These are phyloP conservation scores for Archocentrus centrarchus DNA, from an alignment of 2,113 vertebrate species.

Conservation along the genomic window DNA sequence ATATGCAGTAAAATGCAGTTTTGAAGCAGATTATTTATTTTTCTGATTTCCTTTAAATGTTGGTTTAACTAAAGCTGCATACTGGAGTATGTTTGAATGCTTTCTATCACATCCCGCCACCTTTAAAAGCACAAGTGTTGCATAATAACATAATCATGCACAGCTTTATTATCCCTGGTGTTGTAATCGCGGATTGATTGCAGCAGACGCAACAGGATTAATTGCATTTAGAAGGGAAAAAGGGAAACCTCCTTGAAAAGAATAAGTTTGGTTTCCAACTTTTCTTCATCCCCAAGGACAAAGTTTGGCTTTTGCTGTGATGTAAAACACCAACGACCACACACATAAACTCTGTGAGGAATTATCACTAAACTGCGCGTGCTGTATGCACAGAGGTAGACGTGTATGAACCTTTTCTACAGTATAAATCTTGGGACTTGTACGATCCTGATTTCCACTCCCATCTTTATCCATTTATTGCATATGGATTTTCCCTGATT, in stretches of 20 bases:
- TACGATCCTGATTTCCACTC: background rate
- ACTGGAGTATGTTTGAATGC: background rate
- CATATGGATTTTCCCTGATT: background rate
- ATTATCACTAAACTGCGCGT: background rate
- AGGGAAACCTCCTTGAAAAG: background rate
- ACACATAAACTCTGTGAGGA: background rate
- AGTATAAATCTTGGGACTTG: background rate
- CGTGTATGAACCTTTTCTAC: background rate
- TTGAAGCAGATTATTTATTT: background rate
- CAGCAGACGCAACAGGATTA: background rate
- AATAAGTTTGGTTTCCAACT: background rate
- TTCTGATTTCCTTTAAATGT: background rate
- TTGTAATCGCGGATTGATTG: background rate
- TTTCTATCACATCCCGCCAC: background rate
- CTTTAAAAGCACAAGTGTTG: background rate
- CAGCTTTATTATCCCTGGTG: background rate
- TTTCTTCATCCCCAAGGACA: background rate
- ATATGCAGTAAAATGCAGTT: background rate
- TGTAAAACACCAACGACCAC: background rate
- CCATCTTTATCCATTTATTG: slow-evolving; percentile 1
- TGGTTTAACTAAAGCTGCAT: background rate
- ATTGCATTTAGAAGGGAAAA: background rate
- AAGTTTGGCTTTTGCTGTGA: background rate
- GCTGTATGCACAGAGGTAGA: background rate
- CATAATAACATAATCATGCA: background rate